A percentile compares a stretch with the other conserved stretches of the same genome.
Evolutionary conservation across 53 echinoderm and acorn worm genomes (phyloP).

Genomic region (Stichopus horrens): DNA sequence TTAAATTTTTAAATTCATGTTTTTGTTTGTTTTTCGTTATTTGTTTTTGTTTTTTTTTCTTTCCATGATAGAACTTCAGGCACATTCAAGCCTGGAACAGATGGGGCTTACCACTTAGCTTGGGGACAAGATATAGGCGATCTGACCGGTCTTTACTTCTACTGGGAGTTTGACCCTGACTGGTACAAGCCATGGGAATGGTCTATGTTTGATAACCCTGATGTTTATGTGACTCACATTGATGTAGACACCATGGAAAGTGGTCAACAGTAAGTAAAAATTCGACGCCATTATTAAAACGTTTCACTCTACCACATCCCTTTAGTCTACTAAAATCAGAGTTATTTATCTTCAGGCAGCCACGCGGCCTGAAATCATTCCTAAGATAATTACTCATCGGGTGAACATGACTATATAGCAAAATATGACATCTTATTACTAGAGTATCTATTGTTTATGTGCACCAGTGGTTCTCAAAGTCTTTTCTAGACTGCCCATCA

Average conservation of each 20-base stretch:
- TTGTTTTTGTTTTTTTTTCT: background rate
- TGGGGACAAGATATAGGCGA: slow-evolving; percentile 42
- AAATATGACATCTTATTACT: too few relatives aligned
- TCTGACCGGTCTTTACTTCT: slow-evolving; percentile 66
- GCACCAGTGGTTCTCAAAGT: too few relatives aligned
- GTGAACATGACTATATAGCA: too few relatives aligned
- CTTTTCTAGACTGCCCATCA: too few relatives aligned
- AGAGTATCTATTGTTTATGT: too few relatives aligned
- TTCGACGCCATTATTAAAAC: background rate
- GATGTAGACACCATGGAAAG: slow-evolving; percentile 55
- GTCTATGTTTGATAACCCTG: slow-evolving; percentile 69
- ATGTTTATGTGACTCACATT: slow-evolving; percentile 65
- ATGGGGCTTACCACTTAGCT: slow-evolving; percentile 40
- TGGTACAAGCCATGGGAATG: slow-evolving; percentile 90
- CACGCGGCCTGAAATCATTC: too few relatives aligned
- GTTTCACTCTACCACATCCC: too few relatives aligned
- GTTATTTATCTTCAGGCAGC: too few relatives aligned
- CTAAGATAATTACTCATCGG: too few relatives aligned
- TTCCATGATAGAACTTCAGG: slow-evolving; percentile 14
- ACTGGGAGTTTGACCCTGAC: slow-evolving; percentile 77
- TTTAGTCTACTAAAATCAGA: too few relatives aligned
- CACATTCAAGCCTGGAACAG: slow-evolving; percentile 49
- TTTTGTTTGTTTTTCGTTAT: too few relatives aligned
- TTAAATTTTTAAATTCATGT: background rate
- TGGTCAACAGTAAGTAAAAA: slow-evolving; percentile 38